phyloP scores from a whole-genome alignment of 2,113 vertebrate genomes.

The Oryzias melastigma region DNA sequence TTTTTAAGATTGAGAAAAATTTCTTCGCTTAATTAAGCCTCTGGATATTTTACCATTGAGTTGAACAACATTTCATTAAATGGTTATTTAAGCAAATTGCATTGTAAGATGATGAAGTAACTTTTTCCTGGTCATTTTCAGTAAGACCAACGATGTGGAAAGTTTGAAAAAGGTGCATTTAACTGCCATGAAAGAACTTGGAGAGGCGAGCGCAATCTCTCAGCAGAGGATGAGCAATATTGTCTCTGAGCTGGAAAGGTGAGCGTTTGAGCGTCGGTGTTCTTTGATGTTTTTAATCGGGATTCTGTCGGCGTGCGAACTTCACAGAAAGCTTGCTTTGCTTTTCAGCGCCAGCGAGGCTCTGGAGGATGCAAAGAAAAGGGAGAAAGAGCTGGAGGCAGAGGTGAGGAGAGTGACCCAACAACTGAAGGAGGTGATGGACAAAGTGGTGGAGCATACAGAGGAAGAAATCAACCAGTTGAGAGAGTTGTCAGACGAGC shows the following conservation, averaged over 20 bases:
- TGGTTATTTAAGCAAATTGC: too few relatives aligned
- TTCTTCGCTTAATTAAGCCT: too few relatives aligned
- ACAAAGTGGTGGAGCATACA: conserved; percentile 66
- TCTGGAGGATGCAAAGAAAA: conserved; percentile 59
- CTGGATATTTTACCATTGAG: too few relatives aligned
- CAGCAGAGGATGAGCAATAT: conserved; percentile 71
- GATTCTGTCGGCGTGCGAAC: not conserved
- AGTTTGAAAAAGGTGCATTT: conserved; percentile 62
- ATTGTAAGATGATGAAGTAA: too few relatives aligned
- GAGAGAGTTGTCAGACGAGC: conserved; percentile 59
- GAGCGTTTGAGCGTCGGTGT: conserved; percentile 20
- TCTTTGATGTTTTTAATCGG: conserved; percentile 3
- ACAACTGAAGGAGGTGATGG: conserved; percentile 61
- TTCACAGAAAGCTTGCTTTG: conserved; percentile 26
- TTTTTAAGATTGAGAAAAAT: too few relatives aligned
- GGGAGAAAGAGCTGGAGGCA: conserved; percentile 69
- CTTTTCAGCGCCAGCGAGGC: conserved; percentile 73
- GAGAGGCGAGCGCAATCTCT: conserved; percentile 68
- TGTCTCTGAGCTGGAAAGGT: conserved; percentile 84
- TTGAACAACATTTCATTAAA: too few relatives aligned
- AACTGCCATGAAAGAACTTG: conserved; percentile 61
- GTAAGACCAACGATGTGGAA: conserved; percentile 76
- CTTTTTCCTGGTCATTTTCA: conserved; percentile 29
- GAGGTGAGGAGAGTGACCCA: conserved; percentile 65
- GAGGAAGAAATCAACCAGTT: conserved; percentile 70